phyloP scores from a whole-genome alignment of 2,113 vertebrate genomes.

The Cygnus atratus region DNA sequence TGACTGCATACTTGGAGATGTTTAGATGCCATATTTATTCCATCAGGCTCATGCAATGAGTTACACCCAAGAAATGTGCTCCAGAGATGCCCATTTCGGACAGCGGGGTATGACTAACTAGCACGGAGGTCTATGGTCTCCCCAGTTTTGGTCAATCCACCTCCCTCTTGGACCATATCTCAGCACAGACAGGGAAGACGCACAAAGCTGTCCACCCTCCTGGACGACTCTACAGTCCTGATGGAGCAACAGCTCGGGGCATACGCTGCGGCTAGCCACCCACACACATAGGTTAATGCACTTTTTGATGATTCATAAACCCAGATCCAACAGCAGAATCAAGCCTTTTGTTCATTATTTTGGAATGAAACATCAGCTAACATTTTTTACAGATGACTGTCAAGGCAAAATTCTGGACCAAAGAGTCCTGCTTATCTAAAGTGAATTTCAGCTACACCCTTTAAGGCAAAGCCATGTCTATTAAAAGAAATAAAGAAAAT shows the following conservation, averaged over 20 bases:
- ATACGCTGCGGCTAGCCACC: constrained; percentile 34
- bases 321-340: constrained; percentile 29
- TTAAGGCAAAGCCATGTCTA: constrained; percentile 39
- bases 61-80: constrained; percentile 65
- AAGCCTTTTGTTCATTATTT: constrained; percentile 48
- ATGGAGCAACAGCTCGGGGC: constrained; percentile 44
- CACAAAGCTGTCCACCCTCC: constrained; percentile 54
- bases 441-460: constrained; percentile 39
- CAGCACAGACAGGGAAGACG: constrained; percentile 12
- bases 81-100: constrained; percentile 56
- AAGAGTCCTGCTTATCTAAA: constrained; percentile 58
- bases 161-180: constrained; percentile 52
- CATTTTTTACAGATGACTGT: constrained; percentile 68
- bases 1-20: constrained; percentile 56
- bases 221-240: constrained; percentile 31
- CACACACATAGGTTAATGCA: constrained; percentile 54
- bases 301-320: constrained; percentile 67
- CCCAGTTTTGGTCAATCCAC: constrained; percentile 36
- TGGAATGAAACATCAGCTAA: constrained; percentile 53
- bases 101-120: constrained; percentile 51
- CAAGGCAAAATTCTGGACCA: constrained; percentile 49
- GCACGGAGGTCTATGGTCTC: constrained; percentile 47
- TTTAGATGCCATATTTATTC: constrained; percentile 63
- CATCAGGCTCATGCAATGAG: constrained; percentile 67
- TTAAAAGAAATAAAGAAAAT: constrained; percentile 61